These are phyloP conservation scores for Melanocharis versteri DNA, from an alignment of 2,113 vertebrate species.

Conservation along the genomic window DNA sequence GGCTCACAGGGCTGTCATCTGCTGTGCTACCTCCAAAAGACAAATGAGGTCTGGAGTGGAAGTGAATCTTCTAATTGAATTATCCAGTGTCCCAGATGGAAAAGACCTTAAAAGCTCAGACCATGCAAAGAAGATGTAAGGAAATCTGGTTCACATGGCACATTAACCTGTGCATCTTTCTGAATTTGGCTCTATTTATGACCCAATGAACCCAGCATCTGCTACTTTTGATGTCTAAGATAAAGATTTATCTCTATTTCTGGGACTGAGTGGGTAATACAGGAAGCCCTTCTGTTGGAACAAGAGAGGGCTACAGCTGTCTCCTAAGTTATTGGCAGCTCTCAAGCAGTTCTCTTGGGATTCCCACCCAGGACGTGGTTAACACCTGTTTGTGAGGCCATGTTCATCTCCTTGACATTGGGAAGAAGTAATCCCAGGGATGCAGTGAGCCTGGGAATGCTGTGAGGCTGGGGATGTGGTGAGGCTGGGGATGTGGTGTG, in stretches of 20 bases:
- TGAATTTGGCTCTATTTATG: background rate
- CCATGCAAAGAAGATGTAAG: background rate
- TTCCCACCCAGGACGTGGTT: background rate
- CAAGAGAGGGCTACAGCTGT: background rate
- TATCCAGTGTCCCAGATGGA: background rate
- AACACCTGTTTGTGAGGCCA: accelerated
- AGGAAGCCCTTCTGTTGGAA: background rate
- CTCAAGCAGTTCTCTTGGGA: background rate
- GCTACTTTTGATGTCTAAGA: background rate
- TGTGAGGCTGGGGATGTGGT: background rate
- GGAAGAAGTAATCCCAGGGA: background rate
- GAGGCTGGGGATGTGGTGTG: background rate
- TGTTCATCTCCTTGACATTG: background rate
- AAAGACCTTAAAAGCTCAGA: background rate
- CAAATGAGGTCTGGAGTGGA: background rate
- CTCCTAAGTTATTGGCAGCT: background rate
- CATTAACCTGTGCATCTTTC: background rate
- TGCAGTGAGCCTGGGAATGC: background rate
- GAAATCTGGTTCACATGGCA: background rate
- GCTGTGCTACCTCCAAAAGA: background rate
- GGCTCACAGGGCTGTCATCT: background rate
- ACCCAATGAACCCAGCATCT: background rate
- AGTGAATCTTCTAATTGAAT: background rate
- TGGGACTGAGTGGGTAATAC: background rate
- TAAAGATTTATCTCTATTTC: background rate